Conservation (phyloP, 2,113 vertebrate genomes). For the Percopsis transmontana region DNA sequence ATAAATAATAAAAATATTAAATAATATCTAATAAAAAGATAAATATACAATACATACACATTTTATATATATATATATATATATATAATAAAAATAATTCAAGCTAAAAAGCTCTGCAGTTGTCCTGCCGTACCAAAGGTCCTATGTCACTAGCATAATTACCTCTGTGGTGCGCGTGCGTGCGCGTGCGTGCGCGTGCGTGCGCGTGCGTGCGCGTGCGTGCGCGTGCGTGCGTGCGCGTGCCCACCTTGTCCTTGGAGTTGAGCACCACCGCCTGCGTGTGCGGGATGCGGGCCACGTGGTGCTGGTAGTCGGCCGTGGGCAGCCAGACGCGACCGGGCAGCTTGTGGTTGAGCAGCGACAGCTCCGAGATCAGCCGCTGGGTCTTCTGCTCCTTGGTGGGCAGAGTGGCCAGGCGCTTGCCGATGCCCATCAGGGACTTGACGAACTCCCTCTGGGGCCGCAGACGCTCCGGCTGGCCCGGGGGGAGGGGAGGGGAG, state of each 20-base stretch:
- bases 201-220: slow-evolving; percentile 79
- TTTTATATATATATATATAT: too few species aligned
- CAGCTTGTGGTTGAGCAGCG: slow-evolving; percentile 92
- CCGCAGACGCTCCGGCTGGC: slow-evolving; percentile 85
- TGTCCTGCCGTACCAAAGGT: too few species aligned
- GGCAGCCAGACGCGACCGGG: slow-evolving; percentile 91
- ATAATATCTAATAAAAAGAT: too few species aligned
- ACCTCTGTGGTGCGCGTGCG: neutral
- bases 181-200: slow-evolving; percentile 54
- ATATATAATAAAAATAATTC: too few species aligned
- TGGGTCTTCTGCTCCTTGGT: slow-evolving; percentile 97
- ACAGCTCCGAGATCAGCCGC: slow-evolving; percentile 90
- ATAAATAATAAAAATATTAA: too few species aligned
- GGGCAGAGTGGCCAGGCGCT: slow-evolving; percentile 88
- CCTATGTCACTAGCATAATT: too few species aligned
- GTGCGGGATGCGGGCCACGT: slow-evolving; percentile 90
- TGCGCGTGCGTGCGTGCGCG: neutral
- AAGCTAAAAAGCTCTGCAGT: too few species aligned
- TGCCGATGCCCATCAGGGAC: slow-evolving; percentile 91
- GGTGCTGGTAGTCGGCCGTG: slow-evolving; percentile 87
- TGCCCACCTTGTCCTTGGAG: slow-evolving; percentile 91
- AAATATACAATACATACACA: too few species aligned
- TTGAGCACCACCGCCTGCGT: slow-evolving; percentile 93
- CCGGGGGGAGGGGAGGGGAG: neutral
- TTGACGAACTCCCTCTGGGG: slow-evolving; percentile 94